Percentiles rank a stretch among this genome's conserved stretches.
Evolutionary conservation across 2,797 vertebrate genomes (phyloP).

Genomic region (Pangasius djambal): DNA sequence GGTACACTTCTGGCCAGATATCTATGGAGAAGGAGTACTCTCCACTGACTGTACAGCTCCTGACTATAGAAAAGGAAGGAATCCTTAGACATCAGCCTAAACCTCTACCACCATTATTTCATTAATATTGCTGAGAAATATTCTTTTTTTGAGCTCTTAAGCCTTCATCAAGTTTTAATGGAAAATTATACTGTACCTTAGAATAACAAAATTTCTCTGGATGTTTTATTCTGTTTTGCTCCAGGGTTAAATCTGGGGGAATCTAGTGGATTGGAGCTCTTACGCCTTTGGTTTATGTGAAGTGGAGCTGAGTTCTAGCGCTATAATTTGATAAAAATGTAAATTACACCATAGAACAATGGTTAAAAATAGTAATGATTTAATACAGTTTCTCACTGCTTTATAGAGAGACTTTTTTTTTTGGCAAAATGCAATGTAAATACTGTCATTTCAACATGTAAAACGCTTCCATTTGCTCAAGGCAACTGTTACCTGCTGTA

Average conservation of each 20-base stretch:
- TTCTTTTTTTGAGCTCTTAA: background rate
- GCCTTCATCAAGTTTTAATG: background rate
- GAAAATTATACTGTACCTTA: background rate
- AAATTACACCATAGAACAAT: background rate
- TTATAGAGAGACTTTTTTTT: background rate
- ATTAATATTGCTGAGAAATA: background rate
- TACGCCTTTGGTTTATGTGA: background rate
- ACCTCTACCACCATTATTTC: background rate
- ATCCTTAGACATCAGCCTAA: background rate
- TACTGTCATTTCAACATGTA: background rate
- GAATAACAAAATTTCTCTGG: background rate
- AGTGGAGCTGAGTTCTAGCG: background rate
- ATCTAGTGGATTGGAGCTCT: background rate
- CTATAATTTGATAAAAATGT: background rate
- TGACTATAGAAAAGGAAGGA: background rate
- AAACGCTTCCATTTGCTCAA: background rate
- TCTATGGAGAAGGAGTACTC: background rate
- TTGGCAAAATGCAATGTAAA: background rate
- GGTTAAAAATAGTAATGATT: constrained; percentile 9
- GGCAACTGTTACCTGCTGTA: background rate
- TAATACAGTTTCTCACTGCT: constrained; percentile 1
- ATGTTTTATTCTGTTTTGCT: constrained; percentile 6
- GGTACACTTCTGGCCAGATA: background rate
- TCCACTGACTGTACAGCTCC: background rate
- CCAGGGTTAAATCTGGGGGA: background rate